A percentile compares a stretch with the other conserved stretches of the same genome.
Evolutionary conservation across 2,113 vertebrate genomes (phyloP).

Genomic region (Myrmecobius fasciatus): DNA sequence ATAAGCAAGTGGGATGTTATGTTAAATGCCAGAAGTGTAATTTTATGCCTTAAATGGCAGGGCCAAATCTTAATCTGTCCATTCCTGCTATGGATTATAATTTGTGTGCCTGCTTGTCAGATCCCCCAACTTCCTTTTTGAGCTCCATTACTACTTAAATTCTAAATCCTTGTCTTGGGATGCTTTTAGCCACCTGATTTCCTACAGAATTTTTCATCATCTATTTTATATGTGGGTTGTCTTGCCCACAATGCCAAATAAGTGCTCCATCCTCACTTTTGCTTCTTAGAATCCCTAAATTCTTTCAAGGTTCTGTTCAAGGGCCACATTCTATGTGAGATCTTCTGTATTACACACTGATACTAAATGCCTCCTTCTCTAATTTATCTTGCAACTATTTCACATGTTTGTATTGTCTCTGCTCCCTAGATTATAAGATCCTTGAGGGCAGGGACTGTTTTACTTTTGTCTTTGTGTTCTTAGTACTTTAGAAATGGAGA

Average conservation of each 20-base stretch:
- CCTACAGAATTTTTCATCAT: not conserved
- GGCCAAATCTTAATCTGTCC: not conserved
- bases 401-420: not conserved
- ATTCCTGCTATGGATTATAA: not conserved
- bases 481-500: not conserved
- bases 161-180: conserved; percentile 6
- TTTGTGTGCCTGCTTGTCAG: not conserved
- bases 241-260: not conserved
- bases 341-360: not conserved
- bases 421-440: not conserved
- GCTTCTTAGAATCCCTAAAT: not conserved
- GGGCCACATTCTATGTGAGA: not conserved
- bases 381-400: not conserved
- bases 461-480: not conserved
- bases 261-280: not conserved
- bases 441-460: not conserved
- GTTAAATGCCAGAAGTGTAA: not conserved
- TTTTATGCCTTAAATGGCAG: rapidly evolving
- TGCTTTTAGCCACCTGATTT: conserved; percentile 22
- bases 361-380: not conserved
- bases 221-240: not conserved
- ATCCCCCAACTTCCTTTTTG: conserved; percentile 25
- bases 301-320: not conserved
- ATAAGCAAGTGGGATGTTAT: not conserved
- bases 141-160: not conserved